Evolutionary conservation across 2,888 invertebrate species (phyloP), one percentile per base, ranked within the genome.

Genomic region (Agonopterix alstromeriana): DNA sequence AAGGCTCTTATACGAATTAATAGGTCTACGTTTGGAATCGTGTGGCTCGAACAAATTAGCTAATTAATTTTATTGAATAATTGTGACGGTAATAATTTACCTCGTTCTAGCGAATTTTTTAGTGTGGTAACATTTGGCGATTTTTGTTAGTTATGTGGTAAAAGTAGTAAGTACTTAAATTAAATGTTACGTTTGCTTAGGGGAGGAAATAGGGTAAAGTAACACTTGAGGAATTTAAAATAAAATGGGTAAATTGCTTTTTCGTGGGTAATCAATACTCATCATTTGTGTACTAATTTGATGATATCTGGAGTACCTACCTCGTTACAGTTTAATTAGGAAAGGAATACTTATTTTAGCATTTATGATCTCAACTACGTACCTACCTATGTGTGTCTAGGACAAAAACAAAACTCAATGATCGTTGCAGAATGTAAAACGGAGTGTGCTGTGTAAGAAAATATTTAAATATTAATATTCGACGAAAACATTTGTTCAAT

Each of bases 141-240:
- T 70, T 80, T 47, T 66, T 72, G 77, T 82, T 83, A 77, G 75
- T 79, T 78, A 77, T 73, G 71, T 81, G 70, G 75, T 79, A 67
- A 70, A 69, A 50, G 73, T 82, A 76, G 77, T 70, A 62, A 58
- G 10, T 38, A 38, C 38, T 38, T 38, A 38, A 38, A 38, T 53
- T 73, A 70, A 73, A 60, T 83, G 85, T 86, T 87, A 82, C 66
- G 82, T 86, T 86, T 83, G 81, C 76, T 83, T 82, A 67, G 51
- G 57, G 56, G 54, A 52, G 53, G 36, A 38, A 45, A 44, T 41
- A 45, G 17, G 4, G 42, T 14, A 45, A 54, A 51, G 53, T 50
- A 53, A 53, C 53, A 53, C 55, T 55, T 43, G 43, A 48, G 36
- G 35, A 46, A 46, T 40, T n/a, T 35, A 27, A 42, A 42, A 27